Conservation (phyloP, 2,113 vertebrate species). For the Ptychochromis oligacanthus region DNA sequence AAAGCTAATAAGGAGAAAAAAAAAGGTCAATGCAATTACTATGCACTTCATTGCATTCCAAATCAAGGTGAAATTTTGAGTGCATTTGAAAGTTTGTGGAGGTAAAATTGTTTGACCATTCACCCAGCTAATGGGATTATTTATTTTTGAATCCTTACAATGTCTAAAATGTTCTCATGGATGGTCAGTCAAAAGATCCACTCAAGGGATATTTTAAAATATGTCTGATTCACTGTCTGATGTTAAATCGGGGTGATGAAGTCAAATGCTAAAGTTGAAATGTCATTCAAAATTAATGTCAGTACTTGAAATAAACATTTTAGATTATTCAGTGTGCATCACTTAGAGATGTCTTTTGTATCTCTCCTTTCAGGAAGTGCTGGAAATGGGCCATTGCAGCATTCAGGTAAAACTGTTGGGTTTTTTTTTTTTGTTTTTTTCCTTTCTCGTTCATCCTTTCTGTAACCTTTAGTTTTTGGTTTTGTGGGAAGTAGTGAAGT, state of each 20-base stretch:
- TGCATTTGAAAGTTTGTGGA: not conserved
- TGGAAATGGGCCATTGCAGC: conserved; percentile 16
- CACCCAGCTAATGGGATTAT: conserved; percentile 20
- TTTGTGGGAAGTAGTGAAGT: conserved; percentile 60
- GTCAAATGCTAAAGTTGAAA: conserved; percentile 46
- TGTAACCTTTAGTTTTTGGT: conserved; percentile 49
- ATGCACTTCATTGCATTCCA: conserved; percentile 18
- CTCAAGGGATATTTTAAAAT: conserved; percentile 7
- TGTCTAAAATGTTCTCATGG: conserved; percentile 15
- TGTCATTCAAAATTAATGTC: conserved; percentile 39
- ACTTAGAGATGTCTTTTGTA: conserved; percentile 3
- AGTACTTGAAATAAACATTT: conserved; percentile 9
- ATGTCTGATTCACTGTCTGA: conserved; percentile 16
- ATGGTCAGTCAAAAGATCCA: conserved; percentile 10
- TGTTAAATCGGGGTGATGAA: conserved; percentile 35
- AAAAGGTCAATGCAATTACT: conserved; percentile 21
- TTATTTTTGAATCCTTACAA: conserved; percentile 10
- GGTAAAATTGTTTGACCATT: not conserved
- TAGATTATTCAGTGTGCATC: not conserved
- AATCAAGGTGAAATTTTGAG: conserved; percentile 12
- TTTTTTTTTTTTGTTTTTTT: conserved; percentile 28
- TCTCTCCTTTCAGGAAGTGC: conserved; percentile 13
- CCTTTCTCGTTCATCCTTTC: conserved; percentile 1
- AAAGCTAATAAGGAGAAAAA: conserved; percentile 24
- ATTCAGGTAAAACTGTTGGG: conserved; percentile 35